phyloP scores from a whole-genome alignment of 2,113 vertebrate genomes.

The Sebastes fasciatus region DNA sequence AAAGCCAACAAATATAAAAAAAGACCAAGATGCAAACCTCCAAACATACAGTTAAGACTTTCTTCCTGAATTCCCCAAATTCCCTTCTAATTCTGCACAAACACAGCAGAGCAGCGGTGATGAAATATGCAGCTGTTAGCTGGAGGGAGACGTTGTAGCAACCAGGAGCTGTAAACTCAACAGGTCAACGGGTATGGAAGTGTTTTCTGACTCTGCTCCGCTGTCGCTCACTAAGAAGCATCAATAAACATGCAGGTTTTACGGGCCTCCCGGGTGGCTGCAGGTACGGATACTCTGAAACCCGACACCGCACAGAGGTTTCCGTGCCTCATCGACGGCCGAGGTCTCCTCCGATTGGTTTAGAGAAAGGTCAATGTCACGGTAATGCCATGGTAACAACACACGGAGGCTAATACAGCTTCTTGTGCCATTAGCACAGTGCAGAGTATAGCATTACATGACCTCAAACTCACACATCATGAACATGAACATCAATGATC shows the following conservation, averaged over 20 bases:
- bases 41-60: not conserved
- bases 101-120: not conserved
- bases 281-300: conserved; percentile 29
- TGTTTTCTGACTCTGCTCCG: conserved; percentile 11
- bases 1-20: not conserved
- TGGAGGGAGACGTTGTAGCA: not conserved
- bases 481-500: not conserved
- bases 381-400: conserved; percentile 27
- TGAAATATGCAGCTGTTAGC: conserved; percentile 34
- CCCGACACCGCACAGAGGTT: conserved; percentile 11
- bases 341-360: conserved; percentile 16
- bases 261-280: conserved; percentile 22
- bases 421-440: not conserved
- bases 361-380: conserved; percentile 32
- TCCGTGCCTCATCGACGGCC: not conserved
- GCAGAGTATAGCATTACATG: not conserved
- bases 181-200: not conserved
- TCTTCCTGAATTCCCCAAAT: conserved; percentile 5
- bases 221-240: conserved; percentile 3
- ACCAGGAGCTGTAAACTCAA: conserved; percentile 28
- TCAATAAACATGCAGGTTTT: conserved; percentile 51
- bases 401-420: not conserved
- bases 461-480: not conserved
- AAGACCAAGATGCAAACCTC: not conserved
- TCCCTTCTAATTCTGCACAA: conserved; percentile 2